phyloP scores from a whole-genome alignment of 2,113 vertebrate species.

The Macrotis lagotis region DNA sequence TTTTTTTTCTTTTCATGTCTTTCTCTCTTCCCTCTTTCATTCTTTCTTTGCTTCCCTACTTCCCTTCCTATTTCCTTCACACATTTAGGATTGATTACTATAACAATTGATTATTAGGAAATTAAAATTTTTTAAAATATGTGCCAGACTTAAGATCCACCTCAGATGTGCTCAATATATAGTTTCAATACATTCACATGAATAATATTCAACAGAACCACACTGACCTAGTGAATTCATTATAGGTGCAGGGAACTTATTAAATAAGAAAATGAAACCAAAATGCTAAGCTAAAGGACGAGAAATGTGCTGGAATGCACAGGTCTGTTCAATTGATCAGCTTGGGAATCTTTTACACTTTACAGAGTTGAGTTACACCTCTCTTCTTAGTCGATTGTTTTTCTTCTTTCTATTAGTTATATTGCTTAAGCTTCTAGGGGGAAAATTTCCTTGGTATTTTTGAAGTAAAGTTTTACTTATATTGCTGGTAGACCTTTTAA shows the following conservation, averaged over 20 bases:
- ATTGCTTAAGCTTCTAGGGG: slow-evolving; percentile 8
- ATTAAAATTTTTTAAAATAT: too few species aligned
- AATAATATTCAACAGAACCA: slow-evolving; percentile 3
- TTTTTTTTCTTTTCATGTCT: background rate
- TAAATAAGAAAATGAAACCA: slow-evolving; percentile 28
- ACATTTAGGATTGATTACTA: too few species aligned
- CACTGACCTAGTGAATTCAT: background rate
- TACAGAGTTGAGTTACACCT: background rate
- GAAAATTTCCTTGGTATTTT: background rate
- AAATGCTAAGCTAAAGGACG: slow-evolving; percentile 34
- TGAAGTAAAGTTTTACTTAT: background rate
- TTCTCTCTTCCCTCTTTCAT: too few species aligned
- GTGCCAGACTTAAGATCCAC: background rate
- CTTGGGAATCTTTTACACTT: slow-evolving; percentile 8
- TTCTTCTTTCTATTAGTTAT: slow-evolving; percentile 40
- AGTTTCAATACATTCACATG: slow-evolving; percentile 14
- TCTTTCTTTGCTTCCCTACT: too few species aligned
- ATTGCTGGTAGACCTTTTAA: slow-evolving; percentile 33
- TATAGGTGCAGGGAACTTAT: background rate
- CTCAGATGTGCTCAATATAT: background rate
- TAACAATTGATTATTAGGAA: background rate
- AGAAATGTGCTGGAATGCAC: background rate
- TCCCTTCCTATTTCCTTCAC: background rate
- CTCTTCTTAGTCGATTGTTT: slow-evolving; percentile 3
- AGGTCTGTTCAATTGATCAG: slow-evolving; percentile 1